Conservation (phyloP, 1,140 invertebrate species). For the Stenopsyche tienmushanensis region DNA sequence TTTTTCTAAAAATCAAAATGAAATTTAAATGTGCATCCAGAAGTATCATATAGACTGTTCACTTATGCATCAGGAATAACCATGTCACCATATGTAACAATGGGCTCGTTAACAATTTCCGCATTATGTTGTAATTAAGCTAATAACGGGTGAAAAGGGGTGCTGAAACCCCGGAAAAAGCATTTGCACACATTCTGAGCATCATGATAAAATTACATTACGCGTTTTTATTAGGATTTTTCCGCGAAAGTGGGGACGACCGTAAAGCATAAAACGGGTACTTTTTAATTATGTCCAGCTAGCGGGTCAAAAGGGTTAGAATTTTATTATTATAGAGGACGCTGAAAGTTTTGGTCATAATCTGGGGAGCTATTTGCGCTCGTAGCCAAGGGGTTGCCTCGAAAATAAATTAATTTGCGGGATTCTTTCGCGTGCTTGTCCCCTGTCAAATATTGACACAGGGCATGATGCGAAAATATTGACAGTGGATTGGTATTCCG, state of each 20-base stretch:
- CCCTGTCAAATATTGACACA: not conserved
- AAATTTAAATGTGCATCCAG: too few relatives aligned
- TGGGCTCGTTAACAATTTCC: slow-evolving; percentile 30
- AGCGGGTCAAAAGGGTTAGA: not conserved
- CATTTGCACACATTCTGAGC: not conserved
- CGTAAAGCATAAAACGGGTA: slow-evolving; percentile 6
- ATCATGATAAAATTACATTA: slow-evolving; percentile 19
- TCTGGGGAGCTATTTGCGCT: slow-evolving; percentile 7
- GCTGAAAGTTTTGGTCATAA: not conserved
- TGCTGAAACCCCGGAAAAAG: not conserved
- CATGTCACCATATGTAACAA: slow-evolving; percentile 15
- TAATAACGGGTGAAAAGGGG: slow-evolving; percentile 22
- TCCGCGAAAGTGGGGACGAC: not conserved
- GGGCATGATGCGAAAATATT: not conserved
- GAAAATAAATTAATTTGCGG: not conserved
- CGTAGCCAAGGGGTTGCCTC: not conserved
- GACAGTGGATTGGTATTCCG: not conserved
- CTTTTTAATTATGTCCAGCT: slow-evolving; percentile 19
- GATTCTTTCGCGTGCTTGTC: not conserved
- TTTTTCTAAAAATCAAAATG: too few relatives aligned
- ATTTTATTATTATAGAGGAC: slow-evolving; percentile 1
- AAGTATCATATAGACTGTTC: too few relatives aligned
- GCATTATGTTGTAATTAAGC: slow-evolving; percentile 30
- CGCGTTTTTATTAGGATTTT: too few relatives aligned
- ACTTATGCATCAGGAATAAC: too few relatives aligned